Percentiles rank a stretch among this genome's conserved stretches.
These are phyloP conservation scores for Scotopteryx bipunctaria DNA, from an alignment of 2,888 invertebrate species.

Conservation along the genomic window DNA sequence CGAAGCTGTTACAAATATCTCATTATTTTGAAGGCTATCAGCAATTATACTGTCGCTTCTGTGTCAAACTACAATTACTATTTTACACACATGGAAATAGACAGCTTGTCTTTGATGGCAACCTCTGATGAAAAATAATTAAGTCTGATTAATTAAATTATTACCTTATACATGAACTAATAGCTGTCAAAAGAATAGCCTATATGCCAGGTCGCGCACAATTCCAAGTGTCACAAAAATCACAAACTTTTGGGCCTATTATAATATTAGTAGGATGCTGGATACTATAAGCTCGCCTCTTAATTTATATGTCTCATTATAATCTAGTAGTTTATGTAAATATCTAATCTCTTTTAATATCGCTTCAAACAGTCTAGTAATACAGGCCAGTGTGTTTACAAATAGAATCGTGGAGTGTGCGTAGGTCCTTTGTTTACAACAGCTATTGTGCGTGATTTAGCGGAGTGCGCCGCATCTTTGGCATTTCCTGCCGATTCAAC, in stretches of 20 bases:
- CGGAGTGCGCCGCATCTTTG: slow-evolving; percentile 57
- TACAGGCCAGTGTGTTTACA: slow-evolving; percentile 49
- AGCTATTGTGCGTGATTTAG: slow-evolving; percentile 65
- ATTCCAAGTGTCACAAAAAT: too few relatives aligned
- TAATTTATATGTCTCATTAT: too few relatives aligned
- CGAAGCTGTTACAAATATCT: slow-evolving; percentile 36
- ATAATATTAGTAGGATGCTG: too few relatives aligned
- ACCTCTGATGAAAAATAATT: too few relatives aligned
- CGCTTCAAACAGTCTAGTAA: too few relatives aligned
- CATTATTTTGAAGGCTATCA: slow-evolving; percentile 37
- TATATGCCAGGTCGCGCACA: too few relatives aligned
- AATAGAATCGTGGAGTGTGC: slow-evolving; percentile 40
- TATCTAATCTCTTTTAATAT: background rate
- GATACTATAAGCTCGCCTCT: too few relatives aligned
- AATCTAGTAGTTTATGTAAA: background rate
- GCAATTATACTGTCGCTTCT: slow-evolving; percentile 27
- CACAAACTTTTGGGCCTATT: too few relatives aligned
- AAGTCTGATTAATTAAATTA: too few relatives aligned
- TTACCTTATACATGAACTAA: too few relatives aligned
- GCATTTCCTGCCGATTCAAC: slow-evolving; percentile 68
- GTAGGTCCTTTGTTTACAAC: slow-evolving; percentile 58
- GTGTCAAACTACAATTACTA: background rate
- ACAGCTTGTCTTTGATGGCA: too few relatives aligned
- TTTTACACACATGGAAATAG: background rate
- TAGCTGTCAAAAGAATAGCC: too few relatives aligned